Conservation (phyloP, 2,113 vertebrate species). For the Ictidomys tridecemlineatus region DNA sequence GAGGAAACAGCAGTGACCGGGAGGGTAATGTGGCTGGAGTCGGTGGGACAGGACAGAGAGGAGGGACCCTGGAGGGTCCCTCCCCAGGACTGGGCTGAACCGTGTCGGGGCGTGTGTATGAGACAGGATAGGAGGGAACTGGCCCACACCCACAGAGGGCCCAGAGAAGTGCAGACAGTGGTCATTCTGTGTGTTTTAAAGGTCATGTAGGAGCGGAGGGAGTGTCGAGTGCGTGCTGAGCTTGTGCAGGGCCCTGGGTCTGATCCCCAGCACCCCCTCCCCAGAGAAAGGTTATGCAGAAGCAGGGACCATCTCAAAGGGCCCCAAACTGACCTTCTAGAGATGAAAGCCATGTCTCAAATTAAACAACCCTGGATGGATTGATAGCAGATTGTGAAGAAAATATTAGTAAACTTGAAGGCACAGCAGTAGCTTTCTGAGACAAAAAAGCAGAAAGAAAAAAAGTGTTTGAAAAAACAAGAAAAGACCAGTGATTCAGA, state of each 20-base stretch:
- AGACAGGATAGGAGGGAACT: too few species aligned
- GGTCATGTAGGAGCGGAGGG: not conserved
- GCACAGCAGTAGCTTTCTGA: not conserved
- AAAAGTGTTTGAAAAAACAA: not conserved
- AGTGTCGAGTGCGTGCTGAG: not conserved
- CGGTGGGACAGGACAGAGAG: not conserved
- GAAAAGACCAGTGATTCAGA: not conserved
- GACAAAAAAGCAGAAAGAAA: not conserved
- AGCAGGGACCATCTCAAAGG: fast-evolving
- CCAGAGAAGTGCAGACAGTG: not conserved
- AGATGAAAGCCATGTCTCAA: not conserved
- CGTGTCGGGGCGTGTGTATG: fast-evolving
- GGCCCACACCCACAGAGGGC: not conserved
- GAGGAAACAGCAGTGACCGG: too few species aligned
- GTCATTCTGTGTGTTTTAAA: not conserved
- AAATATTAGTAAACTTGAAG: too few species aligned
- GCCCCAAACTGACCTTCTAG: not conserved
- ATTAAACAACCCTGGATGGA: not conserved
- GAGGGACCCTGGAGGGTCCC: not conserved
- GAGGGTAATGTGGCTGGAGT: not conserved
- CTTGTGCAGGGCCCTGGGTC: not conserved
- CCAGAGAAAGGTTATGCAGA: not conserved
- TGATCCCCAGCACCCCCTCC: not conserved
- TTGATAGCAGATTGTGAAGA: not conserved
- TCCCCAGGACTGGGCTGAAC: not conserved